Evolutionary conservation across 2,797 vertebrate genomes (phyloP).

Genomic region (Lindbergichthys nudifrons): DNA sequence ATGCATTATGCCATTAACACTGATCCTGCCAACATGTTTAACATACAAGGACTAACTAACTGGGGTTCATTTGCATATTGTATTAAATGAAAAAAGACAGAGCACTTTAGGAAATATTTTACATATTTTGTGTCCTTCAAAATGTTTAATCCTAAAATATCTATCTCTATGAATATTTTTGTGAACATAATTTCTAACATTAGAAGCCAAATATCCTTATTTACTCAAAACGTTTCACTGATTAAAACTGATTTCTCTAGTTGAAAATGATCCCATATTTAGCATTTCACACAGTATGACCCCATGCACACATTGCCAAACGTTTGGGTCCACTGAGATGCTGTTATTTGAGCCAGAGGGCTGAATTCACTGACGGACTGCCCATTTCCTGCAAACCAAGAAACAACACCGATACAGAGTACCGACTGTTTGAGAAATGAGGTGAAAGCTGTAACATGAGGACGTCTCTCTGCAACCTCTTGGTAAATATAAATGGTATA

Average conservation of each 20-base stretch:
- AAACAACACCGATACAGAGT: slow-evolving; percentile 47
- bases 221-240: too few species aligned
- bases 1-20: background rate
- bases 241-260: background rate
- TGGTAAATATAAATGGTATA: slow-evolving; percentile 37
- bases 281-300: background rate
- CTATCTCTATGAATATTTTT: too few species aligned
- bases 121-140: too few species aligned
- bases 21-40: too few species aligned
- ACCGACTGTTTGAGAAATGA: slow-evolving; percentile 55
- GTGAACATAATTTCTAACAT: too few species aligned
- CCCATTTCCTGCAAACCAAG: slow-evolving; percentile 54
- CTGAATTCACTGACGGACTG: slow-evolving; percentile 37
- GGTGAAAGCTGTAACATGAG: slow-evolving; percentile 61
- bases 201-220: background rate
- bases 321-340: background rate
- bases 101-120: too few species aligned
- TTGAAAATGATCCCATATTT: background rate
- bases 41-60: too few species aligned
- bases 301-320: background rate
- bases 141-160: too few species aligned
- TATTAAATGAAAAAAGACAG: too few species aligned
- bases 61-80: too few species aligned
- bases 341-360: slow-evolving; percentile 58
- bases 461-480: slow-evolving; percentile 9